A percentile compares a stretch with the other conserved stretches of the same genome.
These are phyloP conservation scores for Lutjanus erythropterus DNA, from an alignment of 2,113 vertebrate species.

Conservation along the genomic window DNA sequence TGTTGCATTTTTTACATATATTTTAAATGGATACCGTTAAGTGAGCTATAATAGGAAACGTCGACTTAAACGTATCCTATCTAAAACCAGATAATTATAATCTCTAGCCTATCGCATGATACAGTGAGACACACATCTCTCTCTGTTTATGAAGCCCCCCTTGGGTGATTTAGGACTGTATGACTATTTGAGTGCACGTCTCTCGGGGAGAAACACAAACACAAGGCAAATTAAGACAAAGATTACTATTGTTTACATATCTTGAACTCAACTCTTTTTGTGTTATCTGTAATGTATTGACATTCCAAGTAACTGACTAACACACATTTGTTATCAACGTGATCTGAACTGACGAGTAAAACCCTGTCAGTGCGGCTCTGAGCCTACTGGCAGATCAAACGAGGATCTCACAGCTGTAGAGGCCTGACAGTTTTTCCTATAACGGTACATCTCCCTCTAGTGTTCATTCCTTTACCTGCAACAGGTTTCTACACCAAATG, in stretches of 20 bases:
- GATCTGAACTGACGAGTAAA: constrained; percentile 9
- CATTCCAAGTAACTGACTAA: background rate
- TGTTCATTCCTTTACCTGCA: constrained; percentile 30
- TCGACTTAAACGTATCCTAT: no score
- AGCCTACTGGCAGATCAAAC: background rate
- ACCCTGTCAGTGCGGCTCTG: background rate
- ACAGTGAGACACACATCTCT: background rate
- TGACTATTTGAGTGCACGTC: background rate
- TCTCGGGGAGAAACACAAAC: background rate
- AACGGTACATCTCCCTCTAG: constrained; percentile 60
- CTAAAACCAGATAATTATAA: background rate
- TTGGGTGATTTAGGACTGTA: background rate
- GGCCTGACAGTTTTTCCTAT: background rate
- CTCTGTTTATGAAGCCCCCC: background rate
- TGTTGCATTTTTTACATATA: background rate
- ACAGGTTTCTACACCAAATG: no score
- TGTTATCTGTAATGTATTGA: background rate
- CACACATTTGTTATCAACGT: background rate
- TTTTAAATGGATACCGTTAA: background rate
- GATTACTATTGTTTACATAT: background rate
- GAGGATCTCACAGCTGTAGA: background rate
- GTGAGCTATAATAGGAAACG: no score
- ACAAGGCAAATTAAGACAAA: background rate
- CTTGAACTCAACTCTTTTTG: background rate
- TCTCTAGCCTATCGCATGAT: background rate